Evolutionary conservation across 2,888 invertebrate genomes (phyloP), one percentile per base, ranked within the genome.

Genomic region (Glaucopsyche alexis): DNA sequence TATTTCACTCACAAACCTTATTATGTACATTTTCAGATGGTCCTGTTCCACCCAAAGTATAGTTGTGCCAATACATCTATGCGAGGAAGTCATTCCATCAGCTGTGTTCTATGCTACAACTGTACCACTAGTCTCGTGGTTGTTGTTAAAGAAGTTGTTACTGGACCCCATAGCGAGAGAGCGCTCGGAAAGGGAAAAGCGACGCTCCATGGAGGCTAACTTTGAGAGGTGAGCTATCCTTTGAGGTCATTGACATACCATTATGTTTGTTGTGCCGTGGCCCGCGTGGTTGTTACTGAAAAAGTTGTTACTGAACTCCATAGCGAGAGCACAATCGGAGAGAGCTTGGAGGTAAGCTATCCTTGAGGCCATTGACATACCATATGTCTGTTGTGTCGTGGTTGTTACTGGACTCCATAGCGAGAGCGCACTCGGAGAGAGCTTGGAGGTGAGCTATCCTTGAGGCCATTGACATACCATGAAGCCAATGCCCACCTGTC

Each of bases 71-170:
- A 97, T 99, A 77, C 96, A 97, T 80, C 88, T 99, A 38, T 97
- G 98, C 80, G 98, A 99, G 82, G 97, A 98, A 83, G 94, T 99
- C 29, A 94, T 97, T 81, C 97, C 98, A 0, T 96, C 97, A 29
- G 97, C 99, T 0, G 94, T 99, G 60, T 97, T 99, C 86, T 99
- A 99, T 85, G 99, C 98, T 13, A 97, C 98, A 0, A 92, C 98
- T 0, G 94, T 97, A n/a, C 99, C 99, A 0, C 78, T 98, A 14
- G 93, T 98, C 50, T 94, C 95, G 1, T 98, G 97, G 95, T 91
- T 96, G 72, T 89, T 97, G 0, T 93, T 98, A 0, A 98, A 98
- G 87, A 97, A 96, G 80, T 93, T 97, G 0, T 92, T 99, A 14
- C 95, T 99, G 16, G 97, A 98, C 80, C 98, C 98, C 0, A 96